Percentiles rank a stretch among this genome's conserved stretches.
Conservation (phyloP, 2,888 invertebrate genomes). For the Tigriopus californicus region DNA sequence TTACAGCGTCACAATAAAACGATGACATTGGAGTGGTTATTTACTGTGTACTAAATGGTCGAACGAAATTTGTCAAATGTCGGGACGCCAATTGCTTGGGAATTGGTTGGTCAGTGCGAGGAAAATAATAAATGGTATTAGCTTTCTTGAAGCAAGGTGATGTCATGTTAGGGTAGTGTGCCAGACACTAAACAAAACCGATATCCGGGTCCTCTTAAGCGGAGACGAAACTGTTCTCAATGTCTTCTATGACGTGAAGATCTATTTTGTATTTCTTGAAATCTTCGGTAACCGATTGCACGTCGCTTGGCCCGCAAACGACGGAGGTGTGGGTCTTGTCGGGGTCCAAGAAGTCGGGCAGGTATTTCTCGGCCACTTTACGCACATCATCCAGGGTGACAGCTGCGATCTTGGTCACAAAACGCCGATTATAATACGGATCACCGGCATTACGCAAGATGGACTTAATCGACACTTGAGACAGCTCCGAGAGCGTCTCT, state of each 20-base stretch:
- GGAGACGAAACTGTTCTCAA: conserved; percentile 1
- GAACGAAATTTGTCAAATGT: no score
- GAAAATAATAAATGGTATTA: no score
- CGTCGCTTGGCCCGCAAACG: conserved; percentile 57
- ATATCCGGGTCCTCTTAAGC: no score
- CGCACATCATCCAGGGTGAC: conserved; percentile 44
- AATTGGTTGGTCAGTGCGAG: no score
- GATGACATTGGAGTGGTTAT: no score
- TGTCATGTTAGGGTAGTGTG: no score
- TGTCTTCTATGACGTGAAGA: conserved; percentile 18
- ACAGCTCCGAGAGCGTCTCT: conserved; percentile 53
- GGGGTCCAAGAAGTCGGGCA: conserved; percentile 45
- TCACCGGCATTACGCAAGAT: conserved; percentile 38
- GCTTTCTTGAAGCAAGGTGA: no score
- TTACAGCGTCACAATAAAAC: no score
- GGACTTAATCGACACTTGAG: conserved; percentile 47
- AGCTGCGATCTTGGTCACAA: conserved; percentile 40
- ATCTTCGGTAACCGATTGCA: conserved; percentile 41
- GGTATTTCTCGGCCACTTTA: conserved; percentile 48
- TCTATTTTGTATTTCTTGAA: conserved; percentile 40
- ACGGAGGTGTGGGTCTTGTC: conserved; percentile 42
- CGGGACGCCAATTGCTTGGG: no score
- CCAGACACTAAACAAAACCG: no score
- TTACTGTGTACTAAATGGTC: no score
- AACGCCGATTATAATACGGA: conserved; percentile 1